Evolutionary conservation across 2,113 vertebrate genomes (phyloP), one percentile per base, ranked within the genome.

Genomic region (Menura novaehollandiae): DNA sequence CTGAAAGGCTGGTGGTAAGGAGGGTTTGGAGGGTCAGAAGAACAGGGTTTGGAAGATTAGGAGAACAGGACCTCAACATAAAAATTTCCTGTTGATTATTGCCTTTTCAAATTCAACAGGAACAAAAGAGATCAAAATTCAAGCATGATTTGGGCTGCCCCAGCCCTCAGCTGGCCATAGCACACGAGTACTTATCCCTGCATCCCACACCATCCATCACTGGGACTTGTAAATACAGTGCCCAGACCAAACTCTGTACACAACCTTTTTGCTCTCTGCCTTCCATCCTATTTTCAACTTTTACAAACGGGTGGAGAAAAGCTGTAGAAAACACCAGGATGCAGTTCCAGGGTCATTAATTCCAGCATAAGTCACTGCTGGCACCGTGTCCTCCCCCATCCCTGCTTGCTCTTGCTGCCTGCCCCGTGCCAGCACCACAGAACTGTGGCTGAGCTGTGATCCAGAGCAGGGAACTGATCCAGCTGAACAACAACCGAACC

Each of bases 221-320:
- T 33, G 33, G 11, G 7, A 21, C 44, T 41, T 44, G 10, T 15
- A 59, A 76, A 63, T 15, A 6, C 1, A 89, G 39, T 0, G 33
- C 46, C 59, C 73, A 59, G 41, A 24, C 17, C 13, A 37, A 52
- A 52, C 27, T 37, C 51, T 72, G 47, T 2, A 64, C 51, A 44
- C 39, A 35, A 13, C 24, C 43, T 35, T 17, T 21, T 6, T 71
- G 33, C 55, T 51, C 46, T 63, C 64, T 77, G 55, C 23, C 59
- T 69, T 84, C 81, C 66, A 53, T 13, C 58, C 62, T 47, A 26
- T 37, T 72, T 88, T 53, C 84, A 81, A 7, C 58, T 89, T 75
- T 30, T 43, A 60, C 71, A 35, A 87, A 89, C 37, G 66, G 78
- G 66, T 89, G 90, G 90, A 56, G 88, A 59, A 56, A 60, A 78